phyloP scores from a whole-genome alignment of 1,140 invertebrate genomes.

The Pachypsylla venusta region DNA sequence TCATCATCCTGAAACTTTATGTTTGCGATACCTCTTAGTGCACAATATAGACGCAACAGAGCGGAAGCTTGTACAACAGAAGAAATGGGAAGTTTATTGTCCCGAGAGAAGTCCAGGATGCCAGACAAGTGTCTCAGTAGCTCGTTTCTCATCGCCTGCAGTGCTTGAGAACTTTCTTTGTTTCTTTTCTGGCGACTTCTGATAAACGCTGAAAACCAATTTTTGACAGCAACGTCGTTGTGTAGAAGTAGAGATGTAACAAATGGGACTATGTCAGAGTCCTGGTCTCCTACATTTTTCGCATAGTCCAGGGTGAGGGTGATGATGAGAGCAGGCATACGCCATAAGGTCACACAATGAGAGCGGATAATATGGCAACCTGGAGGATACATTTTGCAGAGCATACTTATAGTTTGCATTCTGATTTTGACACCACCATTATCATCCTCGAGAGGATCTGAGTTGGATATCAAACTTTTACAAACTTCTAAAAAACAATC shows the following conservation, averaged over 20 bases:
- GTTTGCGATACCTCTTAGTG: constrained; percentile 77
- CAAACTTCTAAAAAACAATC: constrained; percentile 86
- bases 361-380: constrained; percentile 66
- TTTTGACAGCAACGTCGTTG: constrained; percentile 72
- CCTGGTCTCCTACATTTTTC: neutral
- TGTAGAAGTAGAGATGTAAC: constrained; percentile 79
- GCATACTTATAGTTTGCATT: constrained; percentile 51
- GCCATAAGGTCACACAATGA: constrained; percentile 71
- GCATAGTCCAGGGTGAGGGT: constrained; percentile 46
- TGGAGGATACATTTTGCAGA: constrained; percentile 82
- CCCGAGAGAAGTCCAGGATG: constrained; percentile 34
- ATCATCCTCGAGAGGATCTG: constrained; percentile 77
- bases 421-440: constrained; percentile 49
- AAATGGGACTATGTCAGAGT: constrained; percentile 55
- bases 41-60: constrained; percentile 73
- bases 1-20: constrained; percentile 93
- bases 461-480: constrained; percentile 65
- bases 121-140: constrained; percentile 40
- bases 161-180: neutral
- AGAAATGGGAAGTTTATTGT: constrained; percentile 42
- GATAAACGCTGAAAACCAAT: constrained; percentile 85
- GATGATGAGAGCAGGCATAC: constrained; percentile 75
- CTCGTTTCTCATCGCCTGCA: constrained; percentile 43
- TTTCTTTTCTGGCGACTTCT: constrained; percentile 68
- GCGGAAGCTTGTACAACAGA: constrained; percentile 66